Percentiles rank a stretch among this genome's conserved stretches.
phyloP scores from a whole-genome alignment of 2,888 invertebrate species.

The Trileptium ribeirensis region DNA sequence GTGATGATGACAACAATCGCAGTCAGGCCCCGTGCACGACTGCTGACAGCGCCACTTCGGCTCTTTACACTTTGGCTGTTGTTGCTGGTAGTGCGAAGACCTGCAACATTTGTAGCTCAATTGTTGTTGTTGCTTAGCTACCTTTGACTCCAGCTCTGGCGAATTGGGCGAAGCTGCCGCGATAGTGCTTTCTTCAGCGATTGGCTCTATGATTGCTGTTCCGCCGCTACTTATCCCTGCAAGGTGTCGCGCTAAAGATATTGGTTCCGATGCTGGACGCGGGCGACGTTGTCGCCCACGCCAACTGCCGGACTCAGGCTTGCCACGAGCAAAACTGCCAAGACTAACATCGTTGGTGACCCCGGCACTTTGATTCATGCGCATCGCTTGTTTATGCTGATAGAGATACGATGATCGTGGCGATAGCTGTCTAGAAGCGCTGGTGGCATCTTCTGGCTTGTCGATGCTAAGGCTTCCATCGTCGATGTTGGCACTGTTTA shows the following conservation, averaged over 20 bases:
- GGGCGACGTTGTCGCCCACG: neutral
- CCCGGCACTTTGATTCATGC: neutral
- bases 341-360: neutral
- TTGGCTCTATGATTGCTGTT: too few relatives aligned
- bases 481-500: slow-evolving; percentile 21
- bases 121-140: too few relatives aligned
- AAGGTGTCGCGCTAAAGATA: neutral
- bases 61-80: too few relatives aligned
- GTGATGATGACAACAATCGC: too few relatives aligned
- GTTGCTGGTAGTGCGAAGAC: too few relatives aligned
- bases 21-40: too few relatives aligned
- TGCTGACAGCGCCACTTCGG: too few relatives aligned
- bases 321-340: neutral
- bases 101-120: too few relatives aligned
- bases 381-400: neutral
- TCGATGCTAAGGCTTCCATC: neutral
- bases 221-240: too few relatives aligned
- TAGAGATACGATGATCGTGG: neutral
- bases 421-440: neutral
- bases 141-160: too few relatives aligned
- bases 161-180: too few relatives aligned
- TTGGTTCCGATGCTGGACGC: slow-evolving; percentile 1
- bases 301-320: neutral
- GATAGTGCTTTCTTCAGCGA: too few relatives aligned
- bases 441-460: neutral